Conservation (phyloP, 1,140 invertebrate genomes). For the Drosophila rufa region DNA sequence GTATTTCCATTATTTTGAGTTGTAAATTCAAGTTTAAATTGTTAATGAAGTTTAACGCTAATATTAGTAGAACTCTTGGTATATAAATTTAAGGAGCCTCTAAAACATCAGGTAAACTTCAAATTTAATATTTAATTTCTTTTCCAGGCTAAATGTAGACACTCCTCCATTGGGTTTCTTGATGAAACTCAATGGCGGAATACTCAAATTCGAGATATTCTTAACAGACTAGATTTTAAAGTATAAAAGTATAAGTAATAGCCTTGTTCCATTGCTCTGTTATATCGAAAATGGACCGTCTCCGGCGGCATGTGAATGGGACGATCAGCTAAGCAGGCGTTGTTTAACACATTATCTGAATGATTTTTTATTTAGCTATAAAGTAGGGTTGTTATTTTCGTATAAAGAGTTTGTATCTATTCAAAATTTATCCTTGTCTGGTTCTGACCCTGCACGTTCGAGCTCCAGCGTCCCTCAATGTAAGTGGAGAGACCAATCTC, state of each 20-base stretch:
- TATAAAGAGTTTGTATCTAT: slow-evolving; percentile 60
- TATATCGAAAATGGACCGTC: no score
- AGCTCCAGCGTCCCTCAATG: slow-evolving; percentile 86
- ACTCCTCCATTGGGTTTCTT: neutral
- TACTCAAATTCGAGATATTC: neutral
- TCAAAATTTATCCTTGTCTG: slow-evolving; percentile 46
- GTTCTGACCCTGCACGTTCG: slow-evolving; percentile 2
- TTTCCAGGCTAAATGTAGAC: neutral
- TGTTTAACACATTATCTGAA: slow-evolving; percentile 47
- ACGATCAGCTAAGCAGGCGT: no score
- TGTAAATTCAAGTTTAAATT: neutral
- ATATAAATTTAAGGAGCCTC: neutral
- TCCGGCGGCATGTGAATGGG: no score
- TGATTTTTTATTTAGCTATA: slow-evolving; percentile 71
- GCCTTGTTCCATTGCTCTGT: no score
- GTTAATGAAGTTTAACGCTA: neutral
- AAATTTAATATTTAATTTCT: neutral
- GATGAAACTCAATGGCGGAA: neutral
- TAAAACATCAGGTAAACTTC: neutral
- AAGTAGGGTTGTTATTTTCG: slow-evolving; percentile 56
- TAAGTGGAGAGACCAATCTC: slow-evolving; percentile 99
- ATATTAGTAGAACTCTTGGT: neutral
- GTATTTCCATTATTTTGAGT: neutral
- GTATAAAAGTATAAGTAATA: no score
- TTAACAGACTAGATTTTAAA: neutral